phyloP scores from a whole-genome alignment of 2,113 vertebrate species.

The Leiothrix lutea region DNA sequence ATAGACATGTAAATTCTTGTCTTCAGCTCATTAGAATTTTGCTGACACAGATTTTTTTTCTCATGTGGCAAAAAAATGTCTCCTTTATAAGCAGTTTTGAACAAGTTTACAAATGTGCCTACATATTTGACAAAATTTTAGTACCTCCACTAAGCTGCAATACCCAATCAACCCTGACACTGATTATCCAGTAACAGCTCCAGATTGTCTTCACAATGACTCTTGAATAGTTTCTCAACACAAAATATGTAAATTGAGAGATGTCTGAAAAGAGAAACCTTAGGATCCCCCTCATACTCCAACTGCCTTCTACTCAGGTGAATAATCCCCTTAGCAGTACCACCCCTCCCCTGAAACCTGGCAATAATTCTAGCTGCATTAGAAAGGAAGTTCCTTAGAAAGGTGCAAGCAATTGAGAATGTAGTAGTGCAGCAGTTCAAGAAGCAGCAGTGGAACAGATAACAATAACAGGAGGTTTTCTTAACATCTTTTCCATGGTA shows the following conservation, averaged over 20 bases:
- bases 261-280: neutral
- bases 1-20: neutral
- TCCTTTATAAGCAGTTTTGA: neutral
- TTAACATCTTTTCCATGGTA: neutral
- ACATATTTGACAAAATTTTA: neutral
- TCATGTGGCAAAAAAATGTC: neutral
- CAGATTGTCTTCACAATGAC: neutral
- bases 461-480: neutral
- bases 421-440: neutral
- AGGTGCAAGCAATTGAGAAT: neutral
- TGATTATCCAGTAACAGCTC: neutral
- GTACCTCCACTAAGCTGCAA: neutral
- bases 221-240: neutral
- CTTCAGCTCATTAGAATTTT: neutral
- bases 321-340: neutral
- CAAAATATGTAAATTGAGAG: neutral
- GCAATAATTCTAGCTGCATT: neutral
- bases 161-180: neutral
- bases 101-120: neutral
- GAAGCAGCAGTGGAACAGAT: neutral
- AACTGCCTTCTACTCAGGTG: neutral
- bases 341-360: neutral
- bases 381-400: neutral
- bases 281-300: neutral
- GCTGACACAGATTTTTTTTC: neutral